phyloP scores from a whole-genome alignment of 1,140 invertebrate genomes.

The Drosophila sulfurigaster region DNA sequence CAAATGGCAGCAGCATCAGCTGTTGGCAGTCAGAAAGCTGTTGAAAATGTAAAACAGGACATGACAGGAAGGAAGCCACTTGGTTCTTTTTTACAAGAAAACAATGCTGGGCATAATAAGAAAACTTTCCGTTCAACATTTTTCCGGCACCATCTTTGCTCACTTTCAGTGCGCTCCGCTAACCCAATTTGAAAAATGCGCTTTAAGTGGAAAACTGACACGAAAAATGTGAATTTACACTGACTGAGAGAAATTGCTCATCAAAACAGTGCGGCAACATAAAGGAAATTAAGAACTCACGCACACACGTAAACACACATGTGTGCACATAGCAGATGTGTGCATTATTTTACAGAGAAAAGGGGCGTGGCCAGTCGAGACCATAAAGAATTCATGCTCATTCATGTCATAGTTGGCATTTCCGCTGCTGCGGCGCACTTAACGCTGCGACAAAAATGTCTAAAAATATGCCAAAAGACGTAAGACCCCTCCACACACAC shows the following conservation, averaged over 20 bases:
- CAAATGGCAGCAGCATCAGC: conserved; percentile 65
- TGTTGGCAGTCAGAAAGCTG: conserved; percentile 30
- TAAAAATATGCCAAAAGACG: conserved; percentile 53
- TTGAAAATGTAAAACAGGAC: conserved; percentile 22
- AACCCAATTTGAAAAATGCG: conserved; percentile 76
- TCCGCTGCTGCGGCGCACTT: conserved; percentile 49
- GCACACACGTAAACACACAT: conserved; percentile 13
- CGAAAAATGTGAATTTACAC: conserved; percentile 38
- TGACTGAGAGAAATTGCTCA: conserved; percentile 40
- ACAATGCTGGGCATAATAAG: conserved; percentile 55
- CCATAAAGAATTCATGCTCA: conserved; percentile 60
- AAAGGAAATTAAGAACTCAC: conserved; percentile 55
- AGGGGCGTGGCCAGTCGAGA: conserved; percentile 48
- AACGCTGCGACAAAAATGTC: conserved; percentile 54
- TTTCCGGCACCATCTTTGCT: conserved; percentile 21
- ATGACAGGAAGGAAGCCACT: conserved; percentile 63
- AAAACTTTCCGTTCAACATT: conserved; percentile 62
- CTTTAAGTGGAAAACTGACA: conserved; percentile 68
- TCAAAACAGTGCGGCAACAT: conserved; percentile 44
- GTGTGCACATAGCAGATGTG: conserved; percentile 14
- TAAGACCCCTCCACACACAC: conserved; percentile 6
- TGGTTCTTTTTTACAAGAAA: conserved; percentile 26
- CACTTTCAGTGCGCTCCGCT: conserved; percentile 39
- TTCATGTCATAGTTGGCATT: conserved; percentile 42
- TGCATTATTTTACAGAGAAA: conserved; percentile 15